Evolutionary conservation across 2,888 invertebrate genomes (phyloP).

Genomic region (Netelia virgata): DNA sequence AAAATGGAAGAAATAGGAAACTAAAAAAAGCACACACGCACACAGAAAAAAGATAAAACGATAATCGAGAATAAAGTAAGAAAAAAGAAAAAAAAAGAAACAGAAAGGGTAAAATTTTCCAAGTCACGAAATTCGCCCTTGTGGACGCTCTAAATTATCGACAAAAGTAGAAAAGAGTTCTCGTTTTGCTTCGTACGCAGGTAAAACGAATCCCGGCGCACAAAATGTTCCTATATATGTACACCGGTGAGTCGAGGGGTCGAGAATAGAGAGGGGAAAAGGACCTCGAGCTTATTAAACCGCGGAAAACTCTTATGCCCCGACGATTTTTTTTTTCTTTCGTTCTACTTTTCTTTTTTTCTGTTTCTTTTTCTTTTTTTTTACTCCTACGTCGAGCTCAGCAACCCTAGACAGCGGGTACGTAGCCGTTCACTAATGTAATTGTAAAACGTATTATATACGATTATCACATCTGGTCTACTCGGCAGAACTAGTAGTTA

Average conservation of each 20-base stretch:
- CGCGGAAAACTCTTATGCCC: conserved; percentile 47
- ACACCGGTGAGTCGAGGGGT: background rate
- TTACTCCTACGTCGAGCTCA: background rate
- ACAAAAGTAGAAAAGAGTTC: conserved; percentile 47
- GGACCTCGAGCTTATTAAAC: conserved; percentile 67
- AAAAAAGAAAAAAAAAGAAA: background rate
- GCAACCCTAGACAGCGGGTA: conserved; percentile 24
- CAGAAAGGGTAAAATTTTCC: background rate
- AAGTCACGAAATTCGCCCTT: conserved; percentile 2
- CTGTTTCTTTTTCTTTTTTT: background rate
- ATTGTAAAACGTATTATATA: conserved; percentile 68
- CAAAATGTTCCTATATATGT: conserved; percentile 28
- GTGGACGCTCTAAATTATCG: conserved; percentile 49
- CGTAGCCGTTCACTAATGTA: conserved; percentile 61
- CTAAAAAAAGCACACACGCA: background rate
- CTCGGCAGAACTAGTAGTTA: conserved; percentile 18
- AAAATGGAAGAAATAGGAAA: background rate
- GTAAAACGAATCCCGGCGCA: conserved; percentile 33
- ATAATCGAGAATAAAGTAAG: conserved; percentile 7
- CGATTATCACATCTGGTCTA: conserved; percentile 64
- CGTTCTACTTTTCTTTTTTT: background rate
- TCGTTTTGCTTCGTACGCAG: conserved; percentile 44
- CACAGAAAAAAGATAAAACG: background rate
- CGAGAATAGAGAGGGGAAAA: too few species aligned
- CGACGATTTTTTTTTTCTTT: conserved; percentile 8